phyloP scores from a whole-genome alignment of 1,140 invertebrate species.

The Matsumurasca onukii region DNA sequence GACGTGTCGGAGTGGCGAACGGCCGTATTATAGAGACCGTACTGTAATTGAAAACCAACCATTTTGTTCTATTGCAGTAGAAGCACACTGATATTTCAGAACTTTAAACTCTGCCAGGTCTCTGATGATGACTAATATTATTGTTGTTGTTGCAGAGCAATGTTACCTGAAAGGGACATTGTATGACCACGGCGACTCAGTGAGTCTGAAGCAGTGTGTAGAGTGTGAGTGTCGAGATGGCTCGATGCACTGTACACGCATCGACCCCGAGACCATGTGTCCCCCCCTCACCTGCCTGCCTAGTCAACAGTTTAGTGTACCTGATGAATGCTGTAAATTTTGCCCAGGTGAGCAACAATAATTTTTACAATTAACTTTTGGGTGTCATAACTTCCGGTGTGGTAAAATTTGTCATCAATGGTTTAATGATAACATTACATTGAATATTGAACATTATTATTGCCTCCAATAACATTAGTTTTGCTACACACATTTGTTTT shows the following conservation, averaged over 20 bases:
- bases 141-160: conserved; percentile 62
- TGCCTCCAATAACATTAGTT: no score
- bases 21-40: no score
- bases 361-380: background rate
- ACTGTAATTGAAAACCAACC: no score
- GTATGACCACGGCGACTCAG: conserved; percentile 80
- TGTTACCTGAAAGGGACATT: conserved; percentile 73
- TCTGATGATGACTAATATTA: no score
- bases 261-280: conserved; percentile 73
- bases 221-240: conserved; percentile 78
- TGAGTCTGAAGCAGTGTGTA: conserved; percentile 69
- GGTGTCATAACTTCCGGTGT: background rate
- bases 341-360: conserved; percentile 69
- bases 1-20: no score
- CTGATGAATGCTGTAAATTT: conserved; percentile 87
- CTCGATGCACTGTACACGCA: conserved; percentile 71
- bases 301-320: conserved; percentile 73
- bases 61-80: no score
- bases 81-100: no score
- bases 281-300: conserved; percentile 77
- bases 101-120: no score
- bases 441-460: no score
- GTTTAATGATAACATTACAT: no score
- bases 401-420: background rate
- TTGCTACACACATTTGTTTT: no score